A percentile compares a stretch with the other conserved stretches of the same genome.
phyloP scores from a whole-genome alignment of 2,797 vertebrate species.

The Fringilla coelebs region DNA sequence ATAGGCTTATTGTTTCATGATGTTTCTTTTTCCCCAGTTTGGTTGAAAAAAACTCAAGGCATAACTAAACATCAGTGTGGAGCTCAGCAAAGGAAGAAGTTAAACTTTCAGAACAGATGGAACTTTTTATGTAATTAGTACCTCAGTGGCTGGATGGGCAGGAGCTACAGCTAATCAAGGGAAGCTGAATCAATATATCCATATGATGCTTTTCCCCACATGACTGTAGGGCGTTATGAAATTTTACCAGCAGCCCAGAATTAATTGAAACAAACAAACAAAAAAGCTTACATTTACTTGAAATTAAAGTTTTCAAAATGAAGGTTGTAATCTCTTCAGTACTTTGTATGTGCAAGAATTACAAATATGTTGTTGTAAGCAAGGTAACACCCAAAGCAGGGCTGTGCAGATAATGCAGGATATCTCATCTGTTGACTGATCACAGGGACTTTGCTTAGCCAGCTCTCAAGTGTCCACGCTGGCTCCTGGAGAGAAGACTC shows the following conservation, averaged over 20 bases:
- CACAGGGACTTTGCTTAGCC: neutral
- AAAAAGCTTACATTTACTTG: neutral
- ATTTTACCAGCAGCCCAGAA: neutral
- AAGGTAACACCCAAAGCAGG: neutral
- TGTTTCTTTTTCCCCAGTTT: neutral
- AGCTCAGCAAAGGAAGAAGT: neutral
- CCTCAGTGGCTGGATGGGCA: neutral
- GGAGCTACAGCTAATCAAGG: neutral
- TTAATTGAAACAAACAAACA: neutral
- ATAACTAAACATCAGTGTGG: neutral
- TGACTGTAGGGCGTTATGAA: neutral
- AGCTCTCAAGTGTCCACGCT: slow-evolving; percentile 5
- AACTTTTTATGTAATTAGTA: neutral
- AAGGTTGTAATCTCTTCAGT: neutral
- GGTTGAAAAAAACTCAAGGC: slow-evolving; percentile 1
- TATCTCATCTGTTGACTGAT: neutral
- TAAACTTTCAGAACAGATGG: neutral
- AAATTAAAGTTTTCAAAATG: neutral
- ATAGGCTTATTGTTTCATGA: neutral
- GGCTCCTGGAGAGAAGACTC: slow-evolving; percentile 31
- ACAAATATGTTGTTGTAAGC: neutral
- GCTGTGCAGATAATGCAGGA: neutral
- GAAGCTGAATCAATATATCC: neutral
- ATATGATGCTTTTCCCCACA: neutral
- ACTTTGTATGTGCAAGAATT: neutral